Conservation (phyloP, 2,113 vertebrate species). For the Colossoma macropomum region DNA sequence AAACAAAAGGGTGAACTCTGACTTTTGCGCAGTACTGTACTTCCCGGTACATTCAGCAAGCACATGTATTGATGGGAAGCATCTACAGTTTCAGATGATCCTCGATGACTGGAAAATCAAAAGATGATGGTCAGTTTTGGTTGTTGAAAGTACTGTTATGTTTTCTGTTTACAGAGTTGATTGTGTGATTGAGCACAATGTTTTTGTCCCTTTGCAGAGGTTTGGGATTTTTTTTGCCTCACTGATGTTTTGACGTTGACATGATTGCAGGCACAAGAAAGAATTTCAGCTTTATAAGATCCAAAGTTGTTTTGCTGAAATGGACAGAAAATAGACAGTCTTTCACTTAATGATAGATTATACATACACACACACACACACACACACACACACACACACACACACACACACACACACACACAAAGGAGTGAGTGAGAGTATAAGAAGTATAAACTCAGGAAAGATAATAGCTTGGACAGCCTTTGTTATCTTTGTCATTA, state of each 20-base stretch:
- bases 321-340: too few species aligned
- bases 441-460: neutral
- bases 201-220: too few species aligned
- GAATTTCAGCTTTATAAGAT: too few species aligned
- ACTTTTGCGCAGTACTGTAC: too few species aligned
- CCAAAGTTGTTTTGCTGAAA: neutral
- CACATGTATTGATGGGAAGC: neutral
- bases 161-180: neutral
- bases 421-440: neutral
- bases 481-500: slow-evolving; percentile 7
- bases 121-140: neutral
- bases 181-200: neutral
- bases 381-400: too few species aligned
- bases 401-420: too few species aligned
- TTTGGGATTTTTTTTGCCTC: neutral
- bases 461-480: neutral
- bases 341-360: too few species aligned
- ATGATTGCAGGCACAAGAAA: neutral
- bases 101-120: neutral
- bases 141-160: neutral
- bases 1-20: too few species aligned
- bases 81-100: neutral
- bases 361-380: too few species aligned
- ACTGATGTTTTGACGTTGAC: neutral
- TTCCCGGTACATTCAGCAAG: too few species aligned